Conservation (phyloP, 2,888 invertebrate species). For the Agonopterix alstromeriana region DNA sequence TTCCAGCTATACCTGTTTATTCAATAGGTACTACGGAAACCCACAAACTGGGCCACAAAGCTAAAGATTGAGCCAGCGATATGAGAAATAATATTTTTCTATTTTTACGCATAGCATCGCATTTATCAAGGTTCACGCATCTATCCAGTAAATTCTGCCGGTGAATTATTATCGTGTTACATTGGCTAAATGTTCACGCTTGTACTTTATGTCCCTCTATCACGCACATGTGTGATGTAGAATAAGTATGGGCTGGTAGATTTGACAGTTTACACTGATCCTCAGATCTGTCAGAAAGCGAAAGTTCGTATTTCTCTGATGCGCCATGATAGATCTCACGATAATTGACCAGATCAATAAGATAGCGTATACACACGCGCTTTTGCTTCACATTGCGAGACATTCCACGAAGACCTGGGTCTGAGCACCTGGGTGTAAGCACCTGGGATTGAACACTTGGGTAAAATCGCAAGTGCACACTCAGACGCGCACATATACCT, state of each 20-base stretch:
- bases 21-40: neutral
- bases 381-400: no score
- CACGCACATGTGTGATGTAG: conserved; percentile 40
- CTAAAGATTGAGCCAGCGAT: neutral
- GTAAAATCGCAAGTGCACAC: no score
- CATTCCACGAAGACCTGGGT: no score
- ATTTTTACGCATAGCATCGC: conserved; percentile 25
- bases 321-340: no score
- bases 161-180: conserved; percentile 61
- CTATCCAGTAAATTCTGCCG: conserved; percentile 45
- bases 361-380: no score
- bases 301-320: no score
- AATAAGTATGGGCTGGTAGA: neutral
- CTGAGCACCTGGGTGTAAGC: no score
- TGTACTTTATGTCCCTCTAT: conserved; percentile 53
- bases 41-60: neutral
- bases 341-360: no score
- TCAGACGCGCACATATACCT: no score
- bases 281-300: no score
- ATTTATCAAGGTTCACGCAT: conserved; percentile 56
- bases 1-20: neutral
- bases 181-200: conserved; percentile 60
- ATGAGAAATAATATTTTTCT: conserved; percentile 10
- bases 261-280: neutral
- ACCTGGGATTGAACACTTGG: no score